phyloP scores from a whole-genome alignment of 2,797 vertebrate genomes.

The Somateria mollissima region DNA sequence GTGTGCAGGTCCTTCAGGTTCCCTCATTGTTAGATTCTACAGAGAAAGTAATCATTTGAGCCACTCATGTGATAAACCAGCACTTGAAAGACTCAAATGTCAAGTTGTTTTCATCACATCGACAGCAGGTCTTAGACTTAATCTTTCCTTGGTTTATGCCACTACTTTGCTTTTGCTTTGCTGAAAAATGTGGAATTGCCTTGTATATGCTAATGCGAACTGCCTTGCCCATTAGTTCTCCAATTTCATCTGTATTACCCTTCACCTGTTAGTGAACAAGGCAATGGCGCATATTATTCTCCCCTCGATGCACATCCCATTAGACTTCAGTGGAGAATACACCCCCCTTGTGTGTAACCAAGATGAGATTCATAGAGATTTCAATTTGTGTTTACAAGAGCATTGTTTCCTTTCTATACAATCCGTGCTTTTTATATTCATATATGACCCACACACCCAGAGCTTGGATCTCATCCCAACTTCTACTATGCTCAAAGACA shows the following conservation, averaged over 20 bases:
- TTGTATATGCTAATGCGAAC: constrained; percentile 59
- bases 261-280: constrained; percentile 70
- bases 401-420: constrained; percentile 6
- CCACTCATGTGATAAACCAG: constrained; percentile 72
- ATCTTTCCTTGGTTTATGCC: constrained; percentile 62
- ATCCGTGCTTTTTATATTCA: constrained; percentile 29
- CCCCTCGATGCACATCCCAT: constrained; percentile 62
- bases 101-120: constrained; percentile 78
- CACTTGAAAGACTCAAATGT: constrained; percentile 78
- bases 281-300: constrained; percentile 55
- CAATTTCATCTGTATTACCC: constrained; percentile 63
- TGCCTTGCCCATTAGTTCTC: constrained; percentile 65
- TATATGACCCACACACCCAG: background rate
- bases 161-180: constrained; percentile 51
- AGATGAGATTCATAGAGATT: constrained; percentile 57
- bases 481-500: background rate
- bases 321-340: constrained; percentile 63
- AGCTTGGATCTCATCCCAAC: background rate
- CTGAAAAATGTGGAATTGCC: constrained; percentile 64
- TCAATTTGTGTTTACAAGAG: constrained; percentile 52
- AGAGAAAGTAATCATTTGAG: constrained; percentile 71
- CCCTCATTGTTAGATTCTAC: constrained; percentile 58
- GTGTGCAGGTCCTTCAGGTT: constrained; percentile 21
- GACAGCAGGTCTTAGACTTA: constrained; percentile 71
- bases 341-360: constrained; percentile 45